Percentiles rank a stretch among this genome's conserved stretches.
These are phyloP conservation scores for Tragelaphus buxtoni DNA, from an alignment of 2,113 vertebrate species.

Conservation along the genomic window DNA sequence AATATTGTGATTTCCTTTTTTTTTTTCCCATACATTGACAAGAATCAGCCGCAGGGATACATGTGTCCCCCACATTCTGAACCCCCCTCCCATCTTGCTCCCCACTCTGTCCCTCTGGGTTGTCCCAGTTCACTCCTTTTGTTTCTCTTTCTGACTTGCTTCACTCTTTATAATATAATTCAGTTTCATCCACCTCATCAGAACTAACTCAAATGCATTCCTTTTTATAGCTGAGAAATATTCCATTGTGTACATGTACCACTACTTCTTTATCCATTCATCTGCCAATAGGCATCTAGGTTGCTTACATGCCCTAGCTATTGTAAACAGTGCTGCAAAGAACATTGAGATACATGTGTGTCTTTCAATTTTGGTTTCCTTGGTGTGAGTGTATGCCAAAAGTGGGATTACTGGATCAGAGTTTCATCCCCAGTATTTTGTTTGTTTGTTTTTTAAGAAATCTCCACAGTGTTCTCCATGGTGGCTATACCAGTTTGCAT, in stretches of 20 bases:
- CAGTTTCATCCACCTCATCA: not conserved
- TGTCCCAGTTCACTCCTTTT: not conserved
- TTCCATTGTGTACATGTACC: not conserved
- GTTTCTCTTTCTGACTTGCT: not conserved
- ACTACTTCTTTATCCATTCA: not conserved
- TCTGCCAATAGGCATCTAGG: not conserved
- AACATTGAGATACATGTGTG: not conserved
- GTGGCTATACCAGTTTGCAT: no score
- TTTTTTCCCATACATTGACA: accelerated
- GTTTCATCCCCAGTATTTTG: not conserved
- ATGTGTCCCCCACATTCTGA: not conserved
- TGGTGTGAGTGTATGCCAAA: not conserved
- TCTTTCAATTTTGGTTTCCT: not conserved
- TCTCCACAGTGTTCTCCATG: not conserved
- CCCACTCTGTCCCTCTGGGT: no score
- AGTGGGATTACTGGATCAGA: not conserved
- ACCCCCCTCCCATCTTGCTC: not conserved
- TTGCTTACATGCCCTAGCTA: not conserved
- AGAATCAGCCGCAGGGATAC: not conserved
- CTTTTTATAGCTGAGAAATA: not conserved
- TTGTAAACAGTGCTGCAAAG: not conserved
- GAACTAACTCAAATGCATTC: not conserved
- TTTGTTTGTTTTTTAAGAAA: not conserved
- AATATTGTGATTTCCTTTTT: not conserved
- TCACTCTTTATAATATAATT: not conserved